Conservation (phyloP, 2,113 vertebrate genomes). For the Oplegnathus fasciatus region DNA sequence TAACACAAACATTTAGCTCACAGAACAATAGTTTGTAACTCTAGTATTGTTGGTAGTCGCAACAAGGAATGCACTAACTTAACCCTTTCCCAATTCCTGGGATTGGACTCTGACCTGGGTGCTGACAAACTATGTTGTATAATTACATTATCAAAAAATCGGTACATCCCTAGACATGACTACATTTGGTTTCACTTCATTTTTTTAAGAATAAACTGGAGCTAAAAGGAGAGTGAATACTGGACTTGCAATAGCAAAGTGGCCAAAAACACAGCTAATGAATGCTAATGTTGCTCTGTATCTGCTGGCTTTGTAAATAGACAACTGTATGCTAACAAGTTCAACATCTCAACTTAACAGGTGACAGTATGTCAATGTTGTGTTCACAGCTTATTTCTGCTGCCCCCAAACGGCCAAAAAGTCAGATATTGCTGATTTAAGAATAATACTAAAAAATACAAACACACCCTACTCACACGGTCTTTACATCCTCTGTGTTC, state of each 20-base stretch:
- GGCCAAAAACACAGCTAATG: not conserved
- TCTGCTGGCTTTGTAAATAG: not conserved
- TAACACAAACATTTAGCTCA: slow-evolving; percentile 68
- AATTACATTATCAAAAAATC: too few relatives aligned
- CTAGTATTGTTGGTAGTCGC: not conserved
- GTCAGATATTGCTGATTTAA: too few relatives aligned
- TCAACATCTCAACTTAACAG: not conserved
- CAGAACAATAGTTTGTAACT: not conserved
- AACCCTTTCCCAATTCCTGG: not conserved
- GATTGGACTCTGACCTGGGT: too few relatives aligned
- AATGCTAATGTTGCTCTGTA: not conserved
- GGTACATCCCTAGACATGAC: not conserved
- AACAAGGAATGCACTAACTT: not conserved
- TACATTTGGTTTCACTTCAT: not conserved
- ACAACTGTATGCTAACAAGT: too few relatives aligned
- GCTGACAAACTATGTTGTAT: too few relatives aligned
- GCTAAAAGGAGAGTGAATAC: too few relatives aligned
- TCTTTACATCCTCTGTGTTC: slow-evolving; percentile 17
- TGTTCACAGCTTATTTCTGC: not conserved
- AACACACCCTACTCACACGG: not conserved
- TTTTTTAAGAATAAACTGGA: not conserved
- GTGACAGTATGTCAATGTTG: not conserved
- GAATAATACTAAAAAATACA: not conserved
- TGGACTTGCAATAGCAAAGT: not conserved
- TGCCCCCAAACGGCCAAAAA: not conserved